phyloP scores from a whole-genome alignment of 2,113 vertebrate genomes.

The Psilopsiagon aymara region DNA sequence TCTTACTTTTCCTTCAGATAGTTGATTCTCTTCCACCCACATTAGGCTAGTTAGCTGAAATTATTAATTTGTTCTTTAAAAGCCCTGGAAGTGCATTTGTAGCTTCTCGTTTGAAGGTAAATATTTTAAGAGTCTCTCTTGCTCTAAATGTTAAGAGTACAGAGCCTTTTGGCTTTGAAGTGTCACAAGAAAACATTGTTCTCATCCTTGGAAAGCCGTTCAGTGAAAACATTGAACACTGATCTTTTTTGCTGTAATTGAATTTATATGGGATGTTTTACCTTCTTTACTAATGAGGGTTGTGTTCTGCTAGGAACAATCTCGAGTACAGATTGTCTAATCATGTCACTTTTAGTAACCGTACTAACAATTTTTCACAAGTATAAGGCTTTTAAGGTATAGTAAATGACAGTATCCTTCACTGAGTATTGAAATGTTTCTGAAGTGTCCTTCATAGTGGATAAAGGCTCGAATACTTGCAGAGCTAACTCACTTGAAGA shows the following conservation, averaged over 20 bases:
- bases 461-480: neutral
- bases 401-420: neutral
- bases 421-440: neutral
- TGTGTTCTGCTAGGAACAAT: neutral
- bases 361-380: neutral
- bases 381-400: neutral
- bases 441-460: neutral
- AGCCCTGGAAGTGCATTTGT: neutral
- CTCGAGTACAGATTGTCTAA: neutral
- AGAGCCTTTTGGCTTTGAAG: neutral
- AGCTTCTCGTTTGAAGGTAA: neutral
- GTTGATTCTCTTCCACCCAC: neutral
- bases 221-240: neutral
- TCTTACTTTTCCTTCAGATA: neutral
- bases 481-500: neutral
- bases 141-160: neutral
- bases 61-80: neutral
- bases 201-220: neutral
- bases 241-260: neutral
- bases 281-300: neutral
- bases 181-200: neutral
- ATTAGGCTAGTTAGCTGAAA: neutral
- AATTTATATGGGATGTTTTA: neutral
- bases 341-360: neutral
- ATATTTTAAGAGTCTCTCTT: constrained; percentile 9